A percentile compares a stretch with the other conserved stretches of the same genome.
These are phyloP conservation scores for Apamea anceps DNA, from an alignment of 2,888 invertebrate species.

Conservation along the genomic window DNA sequence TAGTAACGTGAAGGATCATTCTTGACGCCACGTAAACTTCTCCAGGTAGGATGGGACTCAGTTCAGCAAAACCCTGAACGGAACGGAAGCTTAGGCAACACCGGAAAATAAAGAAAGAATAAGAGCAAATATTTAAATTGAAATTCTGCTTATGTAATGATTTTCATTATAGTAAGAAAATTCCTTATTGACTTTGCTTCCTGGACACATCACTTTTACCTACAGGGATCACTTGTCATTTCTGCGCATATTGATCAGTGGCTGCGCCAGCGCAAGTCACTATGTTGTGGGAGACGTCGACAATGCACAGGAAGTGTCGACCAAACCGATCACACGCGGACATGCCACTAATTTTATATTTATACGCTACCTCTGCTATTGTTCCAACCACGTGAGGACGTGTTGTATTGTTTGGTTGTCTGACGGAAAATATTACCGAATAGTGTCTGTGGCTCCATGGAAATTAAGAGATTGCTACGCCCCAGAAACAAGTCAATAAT, in stretches of 20 bases:
- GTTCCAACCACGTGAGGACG: conserved; percentile 69
- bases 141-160: too few species aligned
- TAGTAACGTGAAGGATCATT: neutral
- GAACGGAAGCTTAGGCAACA: neutral
- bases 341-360: conserved; percentile 84
- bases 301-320: conserved; percentile 89
- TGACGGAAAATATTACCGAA: conserved; percentile 12
- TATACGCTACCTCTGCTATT: conserved; percentile 73
- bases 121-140: too few species aligned
- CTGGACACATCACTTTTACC: neutral
- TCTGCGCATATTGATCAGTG: conserved; percentile 66
- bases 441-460: neutral
- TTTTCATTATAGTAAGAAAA: neutral
- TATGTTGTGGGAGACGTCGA: conserved; percentile 81
- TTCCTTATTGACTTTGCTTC: neutral
- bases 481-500: conserved; percentile 30
- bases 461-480: conserved; percentile 6
- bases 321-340: conserved; percentile 84
- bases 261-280: conserved; percentile 80
- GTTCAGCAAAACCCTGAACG: neutral
- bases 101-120: neutral
- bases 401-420: conserved; percentile 52
- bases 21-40: neutral
- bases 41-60: neutral
- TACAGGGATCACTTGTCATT: conserved; percentile 34